Percentiles rank a stretch among this genome's conserved stretches.
phyloP scores from a whole-genome alignment of 2,113 vertebrate species.

The Ciconia stormi region DNA sequence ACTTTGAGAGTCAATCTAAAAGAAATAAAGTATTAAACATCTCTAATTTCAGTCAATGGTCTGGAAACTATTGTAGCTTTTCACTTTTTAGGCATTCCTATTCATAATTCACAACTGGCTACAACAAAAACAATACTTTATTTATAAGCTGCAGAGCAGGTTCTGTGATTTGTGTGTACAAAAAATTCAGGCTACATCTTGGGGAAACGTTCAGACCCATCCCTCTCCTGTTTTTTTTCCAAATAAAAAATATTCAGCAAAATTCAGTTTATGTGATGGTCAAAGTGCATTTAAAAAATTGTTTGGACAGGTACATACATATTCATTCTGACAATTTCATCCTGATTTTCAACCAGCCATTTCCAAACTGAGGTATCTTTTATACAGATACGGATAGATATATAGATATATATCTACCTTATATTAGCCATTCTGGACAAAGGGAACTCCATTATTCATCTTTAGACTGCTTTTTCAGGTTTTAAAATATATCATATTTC shows the following conservation, averaged over 20 bases:
- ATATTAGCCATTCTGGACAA: neutral
- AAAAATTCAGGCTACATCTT: neutral
- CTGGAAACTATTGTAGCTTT: neutral
- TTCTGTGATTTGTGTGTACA: neutral
- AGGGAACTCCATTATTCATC: neutral
- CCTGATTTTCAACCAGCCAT: neutral
- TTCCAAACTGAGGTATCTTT: neutral
- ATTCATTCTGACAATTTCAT: neutral
- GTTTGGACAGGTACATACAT: neutral
- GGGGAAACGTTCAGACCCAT: neutral
- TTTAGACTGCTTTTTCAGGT: neutral
- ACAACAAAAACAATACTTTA: neutral
- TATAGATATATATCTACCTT: neutral
- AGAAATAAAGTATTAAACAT: neutral
- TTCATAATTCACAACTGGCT: conserved; percentile 3
- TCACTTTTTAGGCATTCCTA: conserved; percentile 4
- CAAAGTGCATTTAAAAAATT: neutral
- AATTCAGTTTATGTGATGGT: neutral
- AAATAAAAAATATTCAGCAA: neutral
- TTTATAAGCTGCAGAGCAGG: neutral
- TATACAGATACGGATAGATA: neutral
- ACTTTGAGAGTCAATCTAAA: neutral
- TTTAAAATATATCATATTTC: neutral
- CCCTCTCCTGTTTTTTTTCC: neutral
- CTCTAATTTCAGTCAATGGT: neutral